Percentiles rank a stretch among this genome's conserved stretches.
These are phyloP conservation scores for Austrofundulus limnaeus DNA, from an alignment of 2,113 vertebrate genomes.

Conservation along the genomic window DNA sequence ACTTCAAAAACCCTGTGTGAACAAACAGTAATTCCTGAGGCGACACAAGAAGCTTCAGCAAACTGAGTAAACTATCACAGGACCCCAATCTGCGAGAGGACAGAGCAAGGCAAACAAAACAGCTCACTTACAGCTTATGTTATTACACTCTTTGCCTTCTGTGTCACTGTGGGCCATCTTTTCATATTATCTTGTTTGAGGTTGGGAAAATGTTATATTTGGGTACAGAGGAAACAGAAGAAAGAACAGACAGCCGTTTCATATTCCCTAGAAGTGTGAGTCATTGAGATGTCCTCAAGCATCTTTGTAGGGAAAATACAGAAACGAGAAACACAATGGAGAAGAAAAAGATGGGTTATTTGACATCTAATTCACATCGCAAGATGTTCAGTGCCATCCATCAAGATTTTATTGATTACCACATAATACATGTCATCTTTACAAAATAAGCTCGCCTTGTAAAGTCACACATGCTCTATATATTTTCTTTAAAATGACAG, in stretches of 20 bases:
- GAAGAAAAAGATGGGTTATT: neutral
- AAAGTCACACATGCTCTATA: conserved; percentile 19
- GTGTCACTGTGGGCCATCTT: conserved; percentile 19
- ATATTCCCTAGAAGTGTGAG: conserved; percentile 23
- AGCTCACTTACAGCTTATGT: conserved; percentile 9
- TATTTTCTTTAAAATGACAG: conserved; percentile 27
- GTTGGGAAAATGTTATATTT: conserved; percentile 17
- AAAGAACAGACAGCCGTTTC: conserved; percentile 2
- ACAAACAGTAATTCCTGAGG: conserved; percentile 6
- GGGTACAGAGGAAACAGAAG: neutral
- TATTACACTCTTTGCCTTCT: conserved; percentile 20
- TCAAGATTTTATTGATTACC: conserved; percentile 49
- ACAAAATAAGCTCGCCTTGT: conserved; percentile 33
- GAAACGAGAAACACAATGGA: conserved; percentile 8
- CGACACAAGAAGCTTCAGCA: conserved; percentile 6
- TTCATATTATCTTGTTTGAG: conserved; percentile 7
- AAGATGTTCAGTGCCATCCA: conserved; percentile 38
- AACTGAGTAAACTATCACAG: conserved; percentile 23
- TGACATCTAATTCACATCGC: conserved; percentile 14
- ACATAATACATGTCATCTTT: conserved; percentile 30
- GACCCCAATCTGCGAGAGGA: neutral
- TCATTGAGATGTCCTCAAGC: conserved; percentile 16
- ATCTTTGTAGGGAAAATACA: conserved; percentile 4
- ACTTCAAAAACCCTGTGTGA: conserved; percentile 8
- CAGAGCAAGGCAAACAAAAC: conserved; percentile 24